Base-by-base conservation (phyloP, 2,888 invertebrate genomes). In the Hypena proboscidalis region DNA sequence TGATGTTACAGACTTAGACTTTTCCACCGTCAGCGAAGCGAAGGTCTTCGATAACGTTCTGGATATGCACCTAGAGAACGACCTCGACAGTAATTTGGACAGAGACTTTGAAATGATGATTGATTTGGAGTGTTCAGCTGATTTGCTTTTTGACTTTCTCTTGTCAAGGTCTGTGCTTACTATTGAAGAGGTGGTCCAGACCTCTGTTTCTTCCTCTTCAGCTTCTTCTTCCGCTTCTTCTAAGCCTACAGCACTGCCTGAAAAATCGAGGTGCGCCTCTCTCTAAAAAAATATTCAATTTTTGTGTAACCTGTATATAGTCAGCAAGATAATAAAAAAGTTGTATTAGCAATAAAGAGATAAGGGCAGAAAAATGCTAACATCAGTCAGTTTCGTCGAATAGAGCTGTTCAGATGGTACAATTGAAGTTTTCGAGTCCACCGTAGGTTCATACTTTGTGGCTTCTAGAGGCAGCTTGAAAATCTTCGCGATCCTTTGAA, bases 401-500 rank as follows among this genome's bases (percentile, higher is more conserved):
- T 80, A 84, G 45, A 62, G 85, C 1, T 69, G 17, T n/a, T 77
- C 80, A 0, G 90, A 90, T 3, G 77, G 67, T 3, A 54, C 38
- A 1, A 74, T 15, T 2, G 19, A 39, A 0, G 78, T 70, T 1
- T 44, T 25, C 0, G 30, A 6, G n/a, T 80, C 83, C 0, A 82
- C 68, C 4, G 42, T 52, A 0, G 83, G 80, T 21, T 59, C 58
- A 48, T 89, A 89, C 1, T 60, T 30, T 1, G 47, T 52, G 0
- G 60, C 66, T 15, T 80, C 79, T 0, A 56, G 27, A 0, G 80
- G 80, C 11, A 90, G 57, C 4, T 82, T 52, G 44, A 85, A 90
- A 21, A 90, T 85, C 53, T 87, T 88, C 3, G 73, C 73, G 7
- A 90, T 69, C 19, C 88, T 64, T 30, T 74, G 67, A 48, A 80